phyloP scores from a whole-genome alignment of 2,888 invertebrate genomes.

The Orthonevra nobilis region DNA sequence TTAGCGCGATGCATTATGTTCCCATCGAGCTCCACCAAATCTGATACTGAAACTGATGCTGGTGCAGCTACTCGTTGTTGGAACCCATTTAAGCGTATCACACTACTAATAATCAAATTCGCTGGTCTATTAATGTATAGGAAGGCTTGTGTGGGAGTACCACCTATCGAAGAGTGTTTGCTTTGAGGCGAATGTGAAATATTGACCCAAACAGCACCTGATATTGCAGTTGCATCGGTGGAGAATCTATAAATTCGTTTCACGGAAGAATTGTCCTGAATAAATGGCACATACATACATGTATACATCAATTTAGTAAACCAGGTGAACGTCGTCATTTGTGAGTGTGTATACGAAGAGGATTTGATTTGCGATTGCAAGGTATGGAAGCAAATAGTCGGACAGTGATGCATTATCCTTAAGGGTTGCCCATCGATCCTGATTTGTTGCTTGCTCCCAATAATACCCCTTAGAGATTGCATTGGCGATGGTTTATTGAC shows the following conservation, averaged over 20 bases:
- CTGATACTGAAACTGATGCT: not conserved
- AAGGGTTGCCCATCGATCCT: constrained; percentile 45
- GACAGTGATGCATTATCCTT: constrained; percentile 65
- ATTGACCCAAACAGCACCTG: constrained; percentile 28
- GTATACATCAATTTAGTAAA: constrained; percentile 58
- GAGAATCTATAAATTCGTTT: constrained; percentile 61
- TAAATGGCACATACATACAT: constrained; percentile 48
- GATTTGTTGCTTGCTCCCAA: constrained; percentile 41
- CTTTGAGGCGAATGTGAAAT: constrained; percentile 58
- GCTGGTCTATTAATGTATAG: not conserved
- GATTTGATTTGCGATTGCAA: constrained; percentile 19
- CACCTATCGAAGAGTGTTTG: not conserved
- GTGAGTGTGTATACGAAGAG: not conserved
- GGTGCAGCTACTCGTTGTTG: constrained; percentile 18
- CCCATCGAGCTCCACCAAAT: constrained; percentile 15
- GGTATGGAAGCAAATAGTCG: constrained; percentile 28
- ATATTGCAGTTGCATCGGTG: not conserved
- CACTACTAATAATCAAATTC: not conserved
- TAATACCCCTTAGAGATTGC: constrained; percentile 46
- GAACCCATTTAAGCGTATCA: constrained; percentile 14
- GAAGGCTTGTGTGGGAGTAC: not conserved
- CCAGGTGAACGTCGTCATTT: constrained; percentile 25
- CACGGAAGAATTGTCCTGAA: constrained; percentile 47
- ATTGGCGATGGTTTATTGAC: constrained; percentile 50
- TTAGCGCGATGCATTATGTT: constrained; percentile 22